Evolutionary conservation across 2,888 invertebrate species (phyloP).

Genomic region (Minunthozetes semirufus): DNA sequence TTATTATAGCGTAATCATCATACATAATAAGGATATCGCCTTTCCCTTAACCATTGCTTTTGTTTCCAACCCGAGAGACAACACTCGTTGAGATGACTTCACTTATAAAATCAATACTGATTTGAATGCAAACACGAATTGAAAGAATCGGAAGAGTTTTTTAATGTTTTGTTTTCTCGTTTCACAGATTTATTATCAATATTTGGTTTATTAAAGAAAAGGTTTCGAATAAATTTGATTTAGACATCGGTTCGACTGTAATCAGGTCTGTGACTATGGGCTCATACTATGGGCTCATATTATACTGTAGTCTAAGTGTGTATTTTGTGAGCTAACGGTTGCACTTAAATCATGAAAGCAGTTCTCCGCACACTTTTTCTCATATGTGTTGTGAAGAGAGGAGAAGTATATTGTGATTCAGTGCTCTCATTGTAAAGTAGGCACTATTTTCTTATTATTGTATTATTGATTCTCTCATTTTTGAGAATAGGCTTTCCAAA

Average conservation of each 20-base stretch:
- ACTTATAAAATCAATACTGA: too few relatives aligned
- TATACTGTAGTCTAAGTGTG: background rate
- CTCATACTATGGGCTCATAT: background rate
- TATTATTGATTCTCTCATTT: constrained; percentile 27
- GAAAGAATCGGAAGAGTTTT: too few relatives aligned
- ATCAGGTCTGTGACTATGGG: background rate
- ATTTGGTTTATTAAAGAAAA: too few relatives aligned
- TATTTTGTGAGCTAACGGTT: constrained; percentile 19
- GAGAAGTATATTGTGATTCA: background rate
- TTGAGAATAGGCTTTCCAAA: background rate
- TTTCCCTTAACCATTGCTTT: background rate
- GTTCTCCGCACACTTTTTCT: background rate
- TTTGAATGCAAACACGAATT: too few relatives aligned
- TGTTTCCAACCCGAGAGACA: background rate
- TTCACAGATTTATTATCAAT: too few relatives aligned
- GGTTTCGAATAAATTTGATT: background rate
- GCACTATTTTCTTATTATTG: constrained; percentile 30
- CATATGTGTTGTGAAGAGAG: background rate
- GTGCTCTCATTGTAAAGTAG: background rate
- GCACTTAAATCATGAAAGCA: constrained; percentile 26
- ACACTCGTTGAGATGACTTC: background rate
- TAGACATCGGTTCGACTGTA: background rate
- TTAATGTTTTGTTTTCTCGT: too few relatives aligned
- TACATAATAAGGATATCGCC: constrained; percentile 16
- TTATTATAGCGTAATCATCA: background rate